These are phyloP conservation scores for Meleagris gallopavo DNA, from an alignment of 2,113 vertebrate genomes.

Conservation along the genomic window DNA sequence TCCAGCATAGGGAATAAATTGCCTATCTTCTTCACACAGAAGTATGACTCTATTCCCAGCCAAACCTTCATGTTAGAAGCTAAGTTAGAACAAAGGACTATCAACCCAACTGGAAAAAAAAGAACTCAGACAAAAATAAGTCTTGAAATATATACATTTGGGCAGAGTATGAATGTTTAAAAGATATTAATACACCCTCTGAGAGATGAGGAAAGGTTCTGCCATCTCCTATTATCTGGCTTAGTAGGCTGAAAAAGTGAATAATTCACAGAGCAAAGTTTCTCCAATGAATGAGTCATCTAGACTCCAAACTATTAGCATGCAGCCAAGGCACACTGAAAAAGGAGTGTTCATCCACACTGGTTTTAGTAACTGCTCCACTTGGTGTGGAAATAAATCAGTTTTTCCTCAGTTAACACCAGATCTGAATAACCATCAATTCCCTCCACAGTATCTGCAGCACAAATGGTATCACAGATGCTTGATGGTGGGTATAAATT, in stretches of 20 bases:
- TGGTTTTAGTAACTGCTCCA: constrained; percentile 52
- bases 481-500: constrained; percentile 71
- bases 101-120: not conserved
- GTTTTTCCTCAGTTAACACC: constrained; percentile 58
- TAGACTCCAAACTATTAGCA: constrained; percentile 54
- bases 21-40: not conserved
- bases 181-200: constrained; percentile 58
- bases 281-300: constrained; percentile 58
- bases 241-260: constrained; percentile 68
- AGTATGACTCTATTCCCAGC: not conserved
- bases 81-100: constrained; percentile 4
- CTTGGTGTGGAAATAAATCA: constrained; percentile 62
- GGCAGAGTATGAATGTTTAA: constrained; percentile 69
- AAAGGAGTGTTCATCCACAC: constrained; percentile 33
- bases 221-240: constrained; percentile 66
- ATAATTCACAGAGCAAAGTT: constrained; percentile 71
- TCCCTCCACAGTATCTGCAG: constrained; percentile 50
- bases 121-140: constrained; percentile 3
- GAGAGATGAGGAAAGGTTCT: constrained; percentile 59
- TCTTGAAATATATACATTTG: constrained; percentile 60
- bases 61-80: not conserved
- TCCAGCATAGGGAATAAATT: not conserved
- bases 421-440: constrained; percentile 57
- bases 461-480: constrained; percentile 74
- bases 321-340: constrained; percentile 43